A percentile compares a stretch with the other conserved stretches of the same genome.
These are phyloP conservation scores for Neotoxoptera formosana DNA, from an alignment of 1,140 invertebrate species.

Conservation along the genomic window DNA sequence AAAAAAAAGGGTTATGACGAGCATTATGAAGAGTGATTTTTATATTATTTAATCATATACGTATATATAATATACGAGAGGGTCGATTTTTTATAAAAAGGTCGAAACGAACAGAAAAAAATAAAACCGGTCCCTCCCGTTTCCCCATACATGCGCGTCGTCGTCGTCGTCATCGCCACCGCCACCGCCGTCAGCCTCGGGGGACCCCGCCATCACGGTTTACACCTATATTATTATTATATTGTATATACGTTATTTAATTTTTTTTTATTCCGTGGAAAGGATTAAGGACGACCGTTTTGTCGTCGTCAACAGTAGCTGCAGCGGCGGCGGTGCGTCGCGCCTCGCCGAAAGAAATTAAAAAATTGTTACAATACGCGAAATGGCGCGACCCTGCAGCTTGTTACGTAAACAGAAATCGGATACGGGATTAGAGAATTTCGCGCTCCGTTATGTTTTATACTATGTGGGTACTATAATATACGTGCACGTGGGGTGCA, in stretches of 20 bases:
- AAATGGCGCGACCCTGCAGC: conserved; percentile 19
- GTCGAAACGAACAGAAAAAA: conserved; percentile 54
- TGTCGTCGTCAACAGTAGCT: conserved; percentile 28
- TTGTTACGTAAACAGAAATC: conserved; percentile 58
- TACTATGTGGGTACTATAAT: too few species aligned
- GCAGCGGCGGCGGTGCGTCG: background rate
- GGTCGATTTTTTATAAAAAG: conserved; percentile 54
- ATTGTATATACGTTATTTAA: background rate
- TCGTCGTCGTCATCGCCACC: background rate
- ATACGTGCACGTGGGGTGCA: background rate
- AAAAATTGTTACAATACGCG: conserved; percentile 53
- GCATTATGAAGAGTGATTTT: conserved; percentile 55
- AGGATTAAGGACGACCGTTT: conserved; percentile 58
- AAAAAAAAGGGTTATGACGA: conserved; percentile 51
- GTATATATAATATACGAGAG: background rate
- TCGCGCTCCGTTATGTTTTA: conserved; percentile 6
- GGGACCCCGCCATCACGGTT: background rate
- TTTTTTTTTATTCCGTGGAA: conserved; percentile 51
- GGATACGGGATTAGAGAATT: conserved; percentile 56
- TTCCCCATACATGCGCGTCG: background rate
- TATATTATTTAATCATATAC: conserved; percentile 42
- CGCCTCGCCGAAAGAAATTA: conserved; percentile 36
- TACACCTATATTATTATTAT: background rate
- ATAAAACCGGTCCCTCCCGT: conserved; percentile 54
- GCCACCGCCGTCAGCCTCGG: background rate